phyloP scores from a whole-genome alignment of 2,113 vertebrate genomes.

The Ammodytes marinus region DNA sequence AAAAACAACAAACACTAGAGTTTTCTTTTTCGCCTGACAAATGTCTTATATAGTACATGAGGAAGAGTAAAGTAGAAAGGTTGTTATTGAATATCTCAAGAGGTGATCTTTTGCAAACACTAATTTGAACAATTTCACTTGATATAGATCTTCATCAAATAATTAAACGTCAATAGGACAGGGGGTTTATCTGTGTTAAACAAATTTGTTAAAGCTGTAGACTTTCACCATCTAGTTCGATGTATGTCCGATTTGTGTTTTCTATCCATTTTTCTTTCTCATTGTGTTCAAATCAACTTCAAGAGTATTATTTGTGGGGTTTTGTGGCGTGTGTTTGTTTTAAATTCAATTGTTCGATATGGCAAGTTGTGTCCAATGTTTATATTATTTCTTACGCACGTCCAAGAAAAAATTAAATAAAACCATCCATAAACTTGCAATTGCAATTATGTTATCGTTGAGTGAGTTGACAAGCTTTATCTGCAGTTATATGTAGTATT shows the following conservation, averaged over 20 bases:
- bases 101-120: background rate
- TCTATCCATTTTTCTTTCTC: background rate
- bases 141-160: background rate
- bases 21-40: conserved; percentile 4
- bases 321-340: background rate
- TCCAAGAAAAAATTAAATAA: conserved; percentile 10
- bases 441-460: conserved; percentile 8
- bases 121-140: background rate
- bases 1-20: background rate
- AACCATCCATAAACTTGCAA: background rate
- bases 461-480: background rate
- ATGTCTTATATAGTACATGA: conserved; percentile 8
- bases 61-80: background rate
- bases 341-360: background rate
- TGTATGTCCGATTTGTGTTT: background rate
- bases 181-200: background rate
- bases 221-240: background rate
- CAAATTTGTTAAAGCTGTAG: background rate
- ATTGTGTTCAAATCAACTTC: background rate
- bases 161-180: background rate
- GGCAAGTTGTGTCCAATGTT: background rate
- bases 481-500: background rate
- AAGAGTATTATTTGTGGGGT: background rate
- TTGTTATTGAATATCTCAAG: background rate
- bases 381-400: background rate